Conservation (phyloP, 2,113 vertebrate species). For the Panthera leo region DNA sequence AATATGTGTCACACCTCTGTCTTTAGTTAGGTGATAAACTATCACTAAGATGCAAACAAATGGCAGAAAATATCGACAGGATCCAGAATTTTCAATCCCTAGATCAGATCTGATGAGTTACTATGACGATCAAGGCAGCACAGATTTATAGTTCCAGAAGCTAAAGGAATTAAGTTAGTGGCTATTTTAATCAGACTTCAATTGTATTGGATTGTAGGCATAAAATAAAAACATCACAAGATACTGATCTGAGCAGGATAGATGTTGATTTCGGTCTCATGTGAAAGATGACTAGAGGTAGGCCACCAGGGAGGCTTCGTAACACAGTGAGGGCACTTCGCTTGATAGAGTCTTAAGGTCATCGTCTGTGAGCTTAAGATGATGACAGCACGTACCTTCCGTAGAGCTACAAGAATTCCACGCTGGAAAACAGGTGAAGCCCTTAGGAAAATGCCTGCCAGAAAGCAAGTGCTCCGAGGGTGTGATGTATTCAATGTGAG, state of each 20-base stretch:
- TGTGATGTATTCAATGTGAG: neutral
- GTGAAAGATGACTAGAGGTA: neutral
- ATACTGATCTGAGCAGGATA: neutral
- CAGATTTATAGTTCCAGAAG: neutral
- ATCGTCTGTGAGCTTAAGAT: neutral
- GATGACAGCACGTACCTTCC: neutral
- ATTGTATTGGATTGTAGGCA: neutral
- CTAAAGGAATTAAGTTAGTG: neutral
- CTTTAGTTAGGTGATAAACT: neutral
- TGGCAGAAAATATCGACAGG: neutral
- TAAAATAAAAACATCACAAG: constrained; percentile 5
- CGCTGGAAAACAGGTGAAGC: neutral
- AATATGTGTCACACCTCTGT: neutral
- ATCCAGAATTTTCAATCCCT: neutral
- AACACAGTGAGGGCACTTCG: neutral
- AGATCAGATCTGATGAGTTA: neutral
- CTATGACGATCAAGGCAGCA: neutral
- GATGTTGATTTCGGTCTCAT: neutral
- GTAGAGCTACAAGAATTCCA: neutral
- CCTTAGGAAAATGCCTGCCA: neutral
- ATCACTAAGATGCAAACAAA: neutral
- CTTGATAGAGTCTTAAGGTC: neutral
- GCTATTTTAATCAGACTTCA: neutral
- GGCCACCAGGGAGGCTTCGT: neutral
- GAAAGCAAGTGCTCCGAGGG: neutral